phyloP scores from a whole-genome alignment of 2,888 invertebrate species.

The Nomada ferruginata region DNA sequence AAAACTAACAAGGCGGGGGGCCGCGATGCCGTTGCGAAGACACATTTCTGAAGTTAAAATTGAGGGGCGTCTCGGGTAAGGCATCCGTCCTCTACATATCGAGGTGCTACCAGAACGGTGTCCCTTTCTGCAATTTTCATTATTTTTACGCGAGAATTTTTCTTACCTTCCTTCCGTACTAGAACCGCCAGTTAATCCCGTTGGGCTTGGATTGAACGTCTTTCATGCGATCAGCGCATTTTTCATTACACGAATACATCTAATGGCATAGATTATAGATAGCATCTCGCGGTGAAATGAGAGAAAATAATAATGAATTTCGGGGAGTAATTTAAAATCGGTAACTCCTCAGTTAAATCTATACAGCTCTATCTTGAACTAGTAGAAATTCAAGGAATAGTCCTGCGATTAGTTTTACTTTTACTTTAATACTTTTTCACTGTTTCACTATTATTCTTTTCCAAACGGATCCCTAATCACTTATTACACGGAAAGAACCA shows the following conservation, averaged over 20 bases:
- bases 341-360: too few relatives aligned
- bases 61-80: slow-evolving; percentile 67
- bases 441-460: too few relatives aligned
- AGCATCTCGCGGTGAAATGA: neutral
- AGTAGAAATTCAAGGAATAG: too few relatives aligned
- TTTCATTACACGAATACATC: slow-evolving; percentile 1
- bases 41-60: slow-evolving; percentile 78
- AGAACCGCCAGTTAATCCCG: slow-evolving; percentile 15
- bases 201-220: slow-evolving; percentile 3
- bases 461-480: too few relatives aligned
- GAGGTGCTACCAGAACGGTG: slow-evolving; percentile 29
- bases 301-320: neutral
- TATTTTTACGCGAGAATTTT: slow-evolving; percentile 56
- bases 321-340: neutral
- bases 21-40: slow-evolving; percentile 62
- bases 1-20: slow-evolving; percentile 78
- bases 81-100: slow-evolving; percentile 37
- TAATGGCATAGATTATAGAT: neutral
- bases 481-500: too few relatives aligned
- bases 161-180: slow-evolving; percentile 11
- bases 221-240: slow-evolving; percentile 4
- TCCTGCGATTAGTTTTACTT: too few relatives aligned
- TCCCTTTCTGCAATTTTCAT: slow-evolving; percentile 61
- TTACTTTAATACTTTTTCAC: too few relatives aligned
- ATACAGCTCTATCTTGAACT: too few relatives aligned